Conservation (phyloP, 2,888 invertebrate species). For the Napeogenes sylphis region DNA sequence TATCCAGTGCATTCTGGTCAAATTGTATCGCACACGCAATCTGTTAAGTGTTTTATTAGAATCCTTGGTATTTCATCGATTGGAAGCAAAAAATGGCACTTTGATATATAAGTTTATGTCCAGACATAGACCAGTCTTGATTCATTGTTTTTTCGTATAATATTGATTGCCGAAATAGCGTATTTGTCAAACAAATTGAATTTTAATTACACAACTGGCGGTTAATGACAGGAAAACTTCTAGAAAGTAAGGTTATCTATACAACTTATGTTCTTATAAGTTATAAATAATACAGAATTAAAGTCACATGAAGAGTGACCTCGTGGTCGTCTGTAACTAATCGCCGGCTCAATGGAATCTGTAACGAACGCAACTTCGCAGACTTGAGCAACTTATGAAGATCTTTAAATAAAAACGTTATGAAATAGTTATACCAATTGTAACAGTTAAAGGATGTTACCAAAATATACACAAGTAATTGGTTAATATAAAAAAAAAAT, state of each 20-base stretch:
- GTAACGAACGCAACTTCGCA: slow-evolving; percentile 24
- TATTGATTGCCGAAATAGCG: no score
- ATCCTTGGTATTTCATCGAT: slow-evolving; percentile 15
- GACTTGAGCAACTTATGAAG: slow-evolving; percentile 6
- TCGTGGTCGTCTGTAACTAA: slow-evolving; percentile 52
- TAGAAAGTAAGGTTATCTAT: background rate
- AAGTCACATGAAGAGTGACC: slow-evolving; percentile 36
- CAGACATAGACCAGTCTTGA: no score
- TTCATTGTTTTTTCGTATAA: no score
- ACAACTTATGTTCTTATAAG: background rate
- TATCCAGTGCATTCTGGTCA: slow-evolving; percentile 22
- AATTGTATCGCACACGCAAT: slow-evolving; percentile 25
- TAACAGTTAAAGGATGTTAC: background rate
- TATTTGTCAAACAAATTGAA: no score
- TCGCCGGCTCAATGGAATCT: slow-evolving; percentile 47
- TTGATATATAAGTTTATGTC: slow-evolving; percentile 1
- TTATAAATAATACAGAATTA: slow-evolving; percentile 16
- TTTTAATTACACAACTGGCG: no score
- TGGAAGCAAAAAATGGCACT: slow-evolving; percentile 8
- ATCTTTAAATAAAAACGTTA: background rate
- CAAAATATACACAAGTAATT: no score
- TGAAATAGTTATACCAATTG: background rate
- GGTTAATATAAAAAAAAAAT: no score
- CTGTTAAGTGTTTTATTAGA: slow-evolving; percentile 16
- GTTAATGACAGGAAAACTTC: no score